Evolutionary conservation across 92 coral and sea anemone genomes (phyloP), one percentile per base, ranked within the genome.

Genomic region (Chrysogorgia sp.): DNA sequence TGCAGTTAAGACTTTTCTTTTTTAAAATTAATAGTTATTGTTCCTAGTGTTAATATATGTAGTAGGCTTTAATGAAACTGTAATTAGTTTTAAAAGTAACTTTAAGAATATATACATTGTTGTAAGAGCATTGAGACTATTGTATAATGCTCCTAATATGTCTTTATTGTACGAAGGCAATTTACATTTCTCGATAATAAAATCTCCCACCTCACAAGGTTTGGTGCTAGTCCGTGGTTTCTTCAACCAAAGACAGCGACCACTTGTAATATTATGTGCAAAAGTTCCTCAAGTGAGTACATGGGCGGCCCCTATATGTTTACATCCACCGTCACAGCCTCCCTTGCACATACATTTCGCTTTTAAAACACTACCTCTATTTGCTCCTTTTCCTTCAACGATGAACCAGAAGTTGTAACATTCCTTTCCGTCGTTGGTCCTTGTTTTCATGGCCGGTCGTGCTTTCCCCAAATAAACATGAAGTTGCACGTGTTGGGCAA

Each of bases 131-230:
- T n/a, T n/a, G n/a, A n/a, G n/a, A n/a, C n/a, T n/a, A n/a, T n/a
- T n/a, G n/a, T n/a, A n/a, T n/a, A n/a, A n/a, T n/a, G n/a, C n/a
- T n/a, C n/a, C n/a, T n/a, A n/a, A n/a, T n/a, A n/a, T n/a, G n/a
- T n/a, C n/a, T n/a, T n/a, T n/a, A n/a, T n/a, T n/a, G 65, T 52
- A 25, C 17, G 86, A 83, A 28, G 82, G 86, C 66, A 60, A 63
- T 56, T 83, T 75, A 2, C 45, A 33, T 75, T 75, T 83, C 58
- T 74, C 63, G 33, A 75, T 83, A 0, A 74, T 20, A 48, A 82
- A 49, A 9, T 83, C 76, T 17, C 65, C 58, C 17, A 83, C 87
- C 52, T 58, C 79, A 32, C 87, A 77, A 15, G 87, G 48, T 77
- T 77, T 63, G 22, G 83, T 77, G 31, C 55, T 83, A 22, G 87